These are phyloP conservation scores for Crocallis elinguaria DNA, from an alignment of 2,888 invertebrate species.

Conservation along the genomic window DNA sequence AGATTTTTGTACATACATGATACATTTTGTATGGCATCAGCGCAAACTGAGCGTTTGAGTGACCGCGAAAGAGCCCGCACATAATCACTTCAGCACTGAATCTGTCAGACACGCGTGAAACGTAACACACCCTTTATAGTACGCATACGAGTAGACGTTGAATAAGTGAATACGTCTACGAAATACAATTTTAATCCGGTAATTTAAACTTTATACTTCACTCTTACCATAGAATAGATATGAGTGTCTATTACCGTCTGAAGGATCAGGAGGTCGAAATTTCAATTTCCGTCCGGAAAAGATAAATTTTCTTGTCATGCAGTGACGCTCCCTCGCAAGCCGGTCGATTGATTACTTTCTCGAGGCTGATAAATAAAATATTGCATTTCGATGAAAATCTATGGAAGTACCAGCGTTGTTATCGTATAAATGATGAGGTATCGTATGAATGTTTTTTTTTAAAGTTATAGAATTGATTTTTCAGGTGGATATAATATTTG, in stretches of 20 bases:
- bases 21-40: too few species aligned
- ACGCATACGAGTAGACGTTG: neutral
- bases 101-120: too few species aligned
- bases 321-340: constrained; percentile 57
- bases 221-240: neutral
- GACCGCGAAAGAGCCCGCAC: too few species aligned
- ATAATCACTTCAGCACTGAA: too few species aligned
- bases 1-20: too few species aligned
- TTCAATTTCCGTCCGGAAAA: constrained; percentile 70
- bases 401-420: constrained; percentile 2
- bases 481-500: too few species aligned
- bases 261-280: constrained; percentile 56
- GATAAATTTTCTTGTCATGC: constrained; percentile 67
- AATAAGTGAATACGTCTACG: neutral
- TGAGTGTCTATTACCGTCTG: neutral
- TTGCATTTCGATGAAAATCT: constrained; percentile 29
- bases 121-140: too few species aligned
- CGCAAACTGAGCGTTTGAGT: too few species aligned
- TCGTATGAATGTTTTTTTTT: too few species aligned
- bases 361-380: constrained; percentile 55
- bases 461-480: too few species aligned
- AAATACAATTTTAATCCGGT: constrained; percentile 4
- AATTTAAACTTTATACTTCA: neutral
- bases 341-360: constrained; percentile 62
- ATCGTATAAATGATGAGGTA: too few species aligned